Base-by-base conservation (phyloP, 2,888 invertebrate genomes). In the Pycnomerus fuliginosus region DNA sequence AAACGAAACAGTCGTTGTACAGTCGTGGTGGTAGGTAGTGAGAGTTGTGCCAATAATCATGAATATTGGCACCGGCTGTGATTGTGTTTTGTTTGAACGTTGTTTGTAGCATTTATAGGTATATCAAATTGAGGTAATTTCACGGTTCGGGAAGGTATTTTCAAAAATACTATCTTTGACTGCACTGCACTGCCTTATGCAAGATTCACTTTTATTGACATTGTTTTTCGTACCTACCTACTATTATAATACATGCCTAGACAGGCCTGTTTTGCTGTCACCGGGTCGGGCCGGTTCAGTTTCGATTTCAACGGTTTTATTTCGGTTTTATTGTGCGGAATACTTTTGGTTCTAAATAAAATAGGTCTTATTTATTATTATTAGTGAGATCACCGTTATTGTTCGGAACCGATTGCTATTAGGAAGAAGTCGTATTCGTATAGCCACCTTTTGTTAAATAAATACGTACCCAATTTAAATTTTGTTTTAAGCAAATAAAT, bases 201-300 rank as follows among this genome's bases (percentile, higher is more conserved):
- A n/a, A n/a, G 39, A 52, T 55, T 57, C 52, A 55, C 54, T 56
- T 56, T 60, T 59, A 52, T 57, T 55, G 58, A 53, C 55, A 57
- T 50, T 47, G 49, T 50, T 56, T 55, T 48, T 52, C 39, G 43
- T 47, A 49, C 51, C 41, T n/a, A n/a, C n/a, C n/a, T n/a, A n/a
- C n/a, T n/a, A n/a, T n/a, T n/a, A n/a, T n/a, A n/a, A n/a, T n/a
- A n/a, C n/a, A n/a, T n/a, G n/a, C n/a, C n/a, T n/a, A n/a, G 47
- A 44, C 3, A 44, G 60, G 63, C 67, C 64, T 64, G 64, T 63
- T 62, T 58, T 54, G 11, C 55, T 58, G 64, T 64, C 64, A 64
- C 63, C 62, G 60, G 60, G 61, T 61, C 60, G 61, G 60, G 61
- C 62, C 60, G 61, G 58, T 60, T 61, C 56, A 56, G 60, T 60